Percentiles rank a stretch among this genome's conserved stretches.
These are phyloP conservation scores for Cacoxenus indagator DNA, from an alignment of 2,888 invertebrate species.

Conservation along the genomic window DNA sequence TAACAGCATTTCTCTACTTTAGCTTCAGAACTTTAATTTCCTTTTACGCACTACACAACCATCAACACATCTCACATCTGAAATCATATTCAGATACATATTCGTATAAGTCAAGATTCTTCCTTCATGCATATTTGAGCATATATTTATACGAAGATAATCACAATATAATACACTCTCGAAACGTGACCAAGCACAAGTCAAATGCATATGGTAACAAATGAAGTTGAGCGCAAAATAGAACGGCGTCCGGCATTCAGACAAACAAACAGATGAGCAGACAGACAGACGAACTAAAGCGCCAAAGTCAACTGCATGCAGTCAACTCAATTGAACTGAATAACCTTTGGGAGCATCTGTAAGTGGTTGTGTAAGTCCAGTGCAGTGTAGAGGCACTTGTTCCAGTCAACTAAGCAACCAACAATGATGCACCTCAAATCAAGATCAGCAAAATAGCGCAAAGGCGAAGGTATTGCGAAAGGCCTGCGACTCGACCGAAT, in stretches of 20 bases:
- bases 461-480: neutral
- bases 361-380: slow-evolving; percentile 4
- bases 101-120: neutral
- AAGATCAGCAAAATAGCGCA: slow-evolving; percentile 4
- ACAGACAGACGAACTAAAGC: neutral
- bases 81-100: neutral
- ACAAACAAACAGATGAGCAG: neutral
- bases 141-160: slow-evolving; percentile 57
- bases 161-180: slow-evolving; percentile 60
- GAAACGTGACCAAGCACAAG: slow-evolving; percentile 56
- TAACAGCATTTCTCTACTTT: too few species aligned
- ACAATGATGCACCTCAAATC: neutral
- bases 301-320: slow-evolving; percentile 31
- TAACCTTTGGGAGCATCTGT: slow-evolving; percentile 34
- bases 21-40: too few species aligned
- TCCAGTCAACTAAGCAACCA: neutral
- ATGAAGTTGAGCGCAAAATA: neutral
- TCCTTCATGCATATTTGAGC: slow-evolving; percentile 57
- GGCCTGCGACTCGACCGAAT: neutral
- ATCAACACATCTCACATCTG: too few species aligned
- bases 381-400: slow-evolving; percentile 14
- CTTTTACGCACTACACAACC: too few species aligned
- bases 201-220: slow-evolving; percentile 53
- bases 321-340: slow-evolving; percentile 62
- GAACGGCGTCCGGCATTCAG: neutral